Evolutionary conservation across 92 coral and sea anemone species (phyloP), one percentile per base, ranked within the genome.

Genomic region (Zoanthus sociatus): DNA sequence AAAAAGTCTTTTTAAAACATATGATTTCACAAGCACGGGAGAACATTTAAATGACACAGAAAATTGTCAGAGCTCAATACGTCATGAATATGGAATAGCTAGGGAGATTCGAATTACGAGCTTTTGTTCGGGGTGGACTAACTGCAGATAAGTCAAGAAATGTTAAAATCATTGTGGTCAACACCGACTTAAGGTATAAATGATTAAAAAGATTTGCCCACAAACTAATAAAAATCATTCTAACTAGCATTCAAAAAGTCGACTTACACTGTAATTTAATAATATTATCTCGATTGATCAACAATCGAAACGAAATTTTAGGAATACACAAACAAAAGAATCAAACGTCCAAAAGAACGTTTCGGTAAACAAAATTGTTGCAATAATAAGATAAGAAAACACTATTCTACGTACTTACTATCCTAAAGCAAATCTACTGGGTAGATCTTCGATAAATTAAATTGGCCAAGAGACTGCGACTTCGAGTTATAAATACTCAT

Each of bases 81-180:
- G 33, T 6, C 48, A 71, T 71, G 76, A 46, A 71, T 42, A 37
- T 14, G 46, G 7, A 0, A 42, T 32, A 21, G 13, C 76, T 10
- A 32, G 31, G 11, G 31, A 71, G 30, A 30, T 71, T 69, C 44
- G 74, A 17, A 69, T 12, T 10, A 69, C 2, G 12, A 67, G 21
- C 32, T 67, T 21, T 5, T 1, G 17, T 64, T 63, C n/a, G 31
- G 55, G 53, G n/a, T 20, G 15, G 0, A 78, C n/a, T 61, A 78
- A 55, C 55, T 45, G 76, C 7, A 13, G 51, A 12, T 46, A 76
- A 50, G 21, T 44, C 78, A 76, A 63, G 45, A 58, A 46, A 87
- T 79, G 15, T 58, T 31, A 21, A 53, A 67, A 42, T 51, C 64
- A 9, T 79, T 74, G 79, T 83, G 87, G 88, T 84, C 56, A 73